A percentile compares a stretch with the other conserved stretches of the same genome.
Evolutionary conservation across 2,888 invertebrate species (phyloP).

Genomic region (Blera fallax): DNA sequence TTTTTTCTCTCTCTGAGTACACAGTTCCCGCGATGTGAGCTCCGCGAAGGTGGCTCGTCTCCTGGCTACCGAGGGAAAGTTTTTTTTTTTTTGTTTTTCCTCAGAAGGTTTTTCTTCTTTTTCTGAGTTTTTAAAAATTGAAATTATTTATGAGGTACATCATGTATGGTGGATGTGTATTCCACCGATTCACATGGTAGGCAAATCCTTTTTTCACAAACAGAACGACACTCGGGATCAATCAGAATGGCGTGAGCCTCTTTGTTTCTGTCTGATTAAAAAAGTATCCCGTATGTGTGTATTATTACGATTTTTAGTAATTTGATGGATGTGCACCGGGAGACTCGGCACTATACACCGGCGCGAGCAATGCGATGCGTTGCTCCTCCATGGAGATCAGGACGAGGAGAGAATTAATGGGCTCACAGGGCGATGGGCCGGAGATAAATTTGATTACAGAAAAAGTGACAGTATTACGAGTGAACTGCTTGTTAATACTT

Average conservation of each 20-base stretch:
- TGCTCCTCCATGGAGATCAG: constrained; percentile 17
- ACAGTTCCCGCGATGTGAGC: background rate
- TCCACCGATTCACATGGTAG: constrained; percentile 37
- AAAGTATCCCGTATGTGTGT: constrained; percentile 44
- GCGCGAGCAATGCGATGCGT: background rate
- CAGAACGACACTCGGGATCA: constrained; percentile 69
- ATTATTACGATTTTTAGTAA: constrained; percentile 69
- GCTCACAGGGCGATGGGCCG: constrained; percentile 69
- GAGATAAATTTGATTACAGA: constrained; percentile 73
- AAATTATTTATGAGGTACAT: constrained; percentile 72
- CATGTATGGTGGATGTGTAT: constrained; percentile 45
- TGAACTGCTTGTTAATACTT: constrained; percentile 72
- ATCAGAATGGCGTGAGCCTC: constrained; percentile 70
- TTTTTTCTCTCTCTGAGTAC: background rate
- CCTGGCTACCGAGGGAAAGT: constrained; percentile 20
- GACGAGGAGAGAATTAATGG: constrained; percentile 70
- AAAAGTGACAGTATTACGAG: constrained; percentile 72
- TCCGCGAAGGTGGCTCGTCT: constrained; percentile 31
- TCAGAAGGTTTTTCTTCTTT: constrained; percentile 13
- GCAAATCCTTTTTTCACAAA: constrained; percentile 67
- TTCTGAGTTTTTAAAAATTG: constrained; percentile 55
- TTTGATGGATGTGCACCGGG: constrained; percentile 71
- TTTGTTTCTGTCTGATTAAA: constrained; percentile 73
- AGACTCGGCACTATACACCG: constrained; percentile 22
- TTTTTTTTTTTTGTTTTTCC: constrained; percentile 5